phyloP scores from a whole-genome alignment of 23 tunicate species.

The Styela clava region DNA sequence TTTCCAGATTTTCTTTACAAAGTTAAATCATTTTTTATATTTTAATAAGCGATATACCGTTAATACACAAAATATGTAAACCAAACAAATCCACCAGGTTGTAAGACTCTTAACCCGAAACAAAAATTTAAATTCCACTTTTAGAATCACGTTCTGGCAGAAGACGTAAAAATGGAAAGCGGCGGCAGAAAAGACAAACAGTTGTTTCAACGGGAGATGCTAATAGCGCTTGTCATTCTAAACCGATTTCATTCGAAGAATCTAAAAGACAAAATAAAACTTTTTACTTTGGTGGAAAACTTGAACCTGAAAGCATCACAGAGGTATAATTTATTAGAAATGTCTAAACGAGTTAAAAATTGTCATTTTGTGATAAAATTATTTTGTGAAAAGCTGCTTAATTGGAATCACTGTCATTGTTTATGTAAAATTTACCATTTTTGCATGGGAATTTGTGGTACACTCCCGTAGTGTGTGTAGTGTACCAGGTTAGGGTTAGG shows the following conservation, averaged over 20 bases:
- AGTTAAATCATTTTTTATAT: too few species aligned
- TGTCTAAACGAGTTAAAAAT: neutral
- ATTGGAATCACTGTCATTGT: too few species aligned
- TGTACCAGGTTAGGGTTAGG: too few species aligned
- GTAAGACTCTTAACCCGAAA: too few species aligned
- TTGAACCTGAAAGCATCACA: conserved; percentile 50
- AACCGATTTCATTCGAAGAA: conserved; percentile 63
- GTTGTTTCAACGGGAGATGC: conserved; percentile 20
- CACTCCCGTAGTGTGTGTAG: too few species aligned
- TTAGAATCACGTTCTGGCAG: neutral
- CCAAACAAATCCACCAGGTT: too few species aligned
- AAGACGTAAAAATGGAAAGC: conserved; percentile 46
- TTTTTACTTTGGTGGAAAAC: conserved; percentile 53
- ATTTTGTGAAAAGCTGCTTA: neutral
- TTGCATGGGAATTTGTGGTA: too few species aligned
- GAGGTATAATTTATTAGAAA: conserved; percentile 22
- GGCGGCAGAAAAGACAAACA: conserved; percentile 24
- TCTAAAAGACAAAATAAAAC: conserved; percentile 44
- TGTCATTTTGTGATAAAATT: neutral
- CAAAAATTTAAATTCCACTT: neutral
- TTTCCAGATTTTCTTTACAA: too few species aligned
- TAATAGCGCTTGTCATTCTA: conserved; percentile 33
- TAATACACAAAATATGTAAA: too few species aligned
- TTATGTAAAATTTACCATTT: too few species aligned
- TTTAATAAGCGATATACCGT: too few species aligned